Evolutionary conservation across 2,113 vertebrate species (phyloP).

Genomic region (Junco hyemalis): DNA sequence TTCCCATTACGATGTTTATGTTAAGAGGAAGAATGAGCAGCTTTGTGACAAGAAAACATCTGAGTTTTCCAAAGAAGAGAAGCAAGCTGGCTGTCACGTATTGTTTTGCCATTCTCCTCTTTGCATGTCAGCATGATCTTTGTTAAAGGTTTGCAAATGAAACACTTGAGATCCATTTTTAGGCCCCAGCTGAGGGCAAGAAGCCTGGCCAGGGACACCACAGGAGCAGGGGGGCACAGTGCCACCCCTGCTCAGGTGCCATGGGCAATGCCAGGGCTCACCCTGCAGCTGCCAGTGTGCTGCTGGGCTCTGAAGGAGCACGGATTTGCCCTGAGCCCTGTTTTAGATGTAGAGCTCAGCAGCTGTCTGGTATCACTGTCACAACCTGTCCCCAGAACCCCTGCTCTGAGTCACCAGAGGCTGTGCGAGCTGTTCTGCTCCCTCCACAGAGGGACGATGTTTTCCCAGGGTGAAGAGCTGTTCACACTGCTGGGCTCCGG

Average conservation of each 20-base stretch:
- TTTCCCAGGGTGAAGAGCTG: background rate
- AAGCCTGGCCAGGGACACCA: background rate
- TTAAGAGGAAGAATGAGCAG: background rate
- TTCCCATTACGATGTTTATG: background rate
- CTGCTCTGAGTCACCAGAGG: background rate
- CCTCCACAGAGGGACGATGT: rapidly evolving
- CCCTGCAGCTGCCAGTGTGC: background rate
- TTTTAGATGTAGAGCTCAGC: rapidly evolving
- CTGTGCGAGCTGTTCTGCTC: rapidly evolving
- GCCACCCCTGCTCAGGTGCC: rapidly evolving
- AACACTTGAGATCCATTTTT: rapidly evolving
- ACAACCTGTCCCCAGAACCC: background rate
- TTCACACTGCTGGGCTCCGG: rapidly evolving
- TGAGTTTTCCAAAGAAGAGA: background rate
- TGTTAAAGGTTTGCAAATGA: background rate
- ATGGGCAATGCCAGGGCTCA: rapidly evolving
- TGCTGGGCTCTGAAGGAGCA: background rate
- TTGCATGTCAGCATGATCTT: background rate
- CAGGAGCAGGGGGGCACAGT: rapidly evolving
- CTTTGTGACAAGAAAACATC: constrained; percentile 1
- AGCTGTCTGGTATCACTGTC: rapidly evolving
- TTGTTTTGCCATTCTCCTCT: background rate
- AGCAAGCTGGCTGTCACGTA: background rate
- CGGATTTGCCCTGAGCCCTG: background rate
- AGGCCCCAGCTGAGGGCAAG: background rate